Evolutionary conservation across 1,140 invertebrate species (phyloP), one percentile per base, ranked within the genome.

Genomic region (Limonius californicus): DNA sequence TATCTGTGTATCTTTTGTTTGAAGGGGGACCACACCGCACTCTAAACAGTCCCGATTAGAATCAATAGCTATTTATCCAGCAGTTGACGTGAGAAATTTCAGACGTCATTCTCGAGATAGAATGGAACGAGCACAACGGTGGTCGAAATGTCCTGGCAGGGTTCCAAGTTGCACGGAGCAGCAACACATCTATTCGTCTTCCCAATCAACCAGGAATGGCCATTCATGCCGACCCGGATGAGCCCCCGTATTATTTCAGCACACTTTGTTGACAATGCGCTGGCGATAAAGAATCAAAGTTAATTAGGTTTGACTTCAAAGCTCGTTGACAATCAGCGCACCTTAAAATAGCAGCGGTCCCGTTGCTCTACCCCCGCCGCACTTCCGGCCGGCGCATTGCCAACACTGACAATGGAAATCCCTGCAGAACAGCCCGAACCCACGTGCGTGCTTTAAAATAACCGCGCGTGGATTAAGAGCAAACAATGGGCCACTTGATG

Each of bases 381-480:
- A 63, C 68, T 69, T 69, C 68, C 68, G 62, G 65, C 56, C 66
- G 68, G 68, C 65, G 58, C 50, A 21, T 27, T 69, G 68, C 68
- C 68, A 69, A 69, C 65, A 66, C 35, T 64, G 68, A 69, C 68
- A 69, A 69, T 67, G 68, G 68, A 69, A 67, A 67, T 67, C 65
- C 67, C 60, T 56, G 43, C 60, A 21, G 54, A 61, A 35, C 50
- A 53, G 54, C 53, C 30, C 47, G 59, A 53, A 27, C 35, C 39
- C 65, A 59, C 61, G 63, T 59, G 64, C 61, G 59, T 14, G 47
- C 59, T 50, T 61, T 54, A 20, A 54, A 61, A 60, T 60, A 54
- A 54, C 30, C 47, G 59, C 47, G 50, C 50, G 59, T 61, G 59
- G 32, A 61, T 61, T 53, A 61, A 55, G 11, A 20, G 30, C 47